A percentile compares a stretch with the other conserved stretches of the same genome.
Conservation (phyloP, 30 jellyfish, hydroid and myxozoan species). For the Cassiopea xamachana region DNA sequence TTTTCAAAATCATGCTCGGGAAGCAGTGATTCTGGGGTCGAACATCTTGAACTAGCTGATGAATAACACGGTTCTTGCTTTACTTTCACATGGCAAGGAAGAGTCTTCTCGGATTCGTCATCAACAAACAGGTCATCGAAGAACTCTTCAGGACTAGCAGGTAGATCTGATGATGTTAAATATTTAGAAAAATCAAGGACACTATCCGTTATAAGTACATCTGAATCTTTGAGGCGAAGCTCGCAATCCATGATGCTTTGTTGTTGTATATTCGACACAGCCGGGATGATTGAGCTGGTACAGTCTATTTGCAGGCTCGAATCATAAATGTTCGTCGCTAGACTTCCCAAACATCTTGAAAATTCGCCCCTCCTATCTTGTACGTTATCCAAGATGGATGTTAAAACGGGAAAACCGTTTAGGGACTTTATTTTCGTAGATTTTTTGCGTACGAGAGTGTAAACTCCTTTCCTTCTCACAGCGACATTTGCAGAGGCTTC, state of each 20-base stretch:
- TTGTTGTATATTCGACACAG: slow-evolving; percentile 87
- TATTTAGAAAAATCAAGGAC: slow-evolving; percentile 99
- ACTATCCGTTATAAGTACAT: slow-evolving; percentile 94
- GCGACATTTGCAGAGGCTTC: slow-evolving; percentile 89
- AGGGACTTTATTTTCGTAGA: slow-evolving; percentile 77
- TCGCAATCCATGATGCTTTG: slow-evolving; percentile 86
- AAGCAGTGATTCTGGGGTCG: slow-evolving; percentile 99
- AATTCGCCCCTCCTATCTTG: slow-evolving; percentile 82
- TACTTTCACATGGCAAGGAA: slow-evolving; percentile 85
- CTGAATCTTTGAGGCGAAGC: slow-evolving; percentile 82
- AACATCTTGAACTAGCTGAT: slow-evolving; percentile 99
- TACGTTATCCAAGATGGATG: slow-evolving; percentile 76
- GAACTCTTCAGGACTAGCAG: slow-evolving; percentile 99
- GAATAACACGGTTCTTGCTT: slow-evolving; percentile 97
- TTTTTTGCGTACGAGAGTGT: slow-evolving; percentile 45
- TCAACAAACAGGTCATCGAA: slow-evolving; percentile 96
- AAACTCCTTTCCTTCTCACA: slow-evolving; percentile 54
- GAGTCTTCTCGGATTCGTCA: slow-evolving; percentile 69
- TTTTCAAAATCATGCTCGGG: slow-evolving; percentile 99
- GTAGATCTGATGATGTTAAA: slow-evolving; percentile 94
- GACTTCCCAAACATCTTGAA: slow-evolving; percentile 88
- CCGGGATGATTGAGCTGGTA: slow-evolving; percentile 81
- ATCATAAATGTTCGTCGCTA: slow-evolving; percentile 90
- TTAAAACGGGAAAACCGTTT: slow-evolving; percentile 69
- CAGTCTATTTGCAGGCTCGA: slow-evolving; percentile 58